A percentile compares a stretch with the other conserved stretches of the same genome.
Conservation (phyloP, 2,797 vertebrate species). For the Hyperoplus lanceolatus region DNA sequence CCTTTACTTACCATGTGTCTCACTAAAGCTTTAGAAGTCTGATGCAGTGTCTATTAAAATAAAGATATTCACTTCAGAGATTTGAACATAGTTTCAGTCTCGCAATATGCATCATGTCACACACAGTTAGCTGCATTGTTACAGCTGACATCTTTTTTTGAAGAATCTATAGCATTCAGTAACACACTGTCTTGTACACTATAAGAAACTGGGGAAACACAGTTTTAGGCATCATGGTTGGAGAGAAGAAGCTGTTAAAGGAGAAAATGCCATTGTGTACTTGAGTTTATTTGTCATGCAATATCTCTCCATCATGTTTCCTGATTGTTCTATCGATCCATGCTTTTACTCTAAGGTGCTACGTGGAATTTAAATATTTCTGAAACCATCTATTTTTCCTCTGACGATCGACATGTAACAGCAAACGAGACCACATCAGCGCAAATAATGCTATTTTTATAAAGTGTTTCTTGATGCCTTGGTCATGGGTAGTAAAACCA, state of each 20-base stretch:
- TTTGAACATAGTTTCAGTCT: conserved; percentile 25
- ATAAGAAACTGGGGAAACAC: conserved; percentile 5
- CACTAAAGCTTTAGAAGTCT: conserved; percentile 42
- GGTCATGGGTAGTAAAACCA: too few species aligned
- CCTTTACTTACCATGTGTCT: conserved; percentile 30
- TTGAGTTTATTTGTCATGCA: too few species aligned
- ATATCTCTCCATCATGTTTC: not conserved
- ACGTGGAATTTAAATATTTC: too few species aligned
- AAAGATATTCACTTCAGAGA: conserved; percentile 40
- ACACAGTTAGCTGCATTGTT: not conserved
- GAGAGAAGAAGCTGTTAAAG: not conserved
- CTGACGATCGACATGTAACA: too few species aligned
- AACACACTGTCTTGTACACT: conserved; percentile 1
- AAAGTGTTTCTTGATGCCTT: too few species aligned
- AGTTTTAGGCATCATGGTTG: not conserved
- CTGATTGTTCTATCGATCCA: too few species aligned
- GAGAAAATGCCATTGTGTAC: not conserved
- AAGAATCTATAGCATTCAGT: conserved; percentile 5
- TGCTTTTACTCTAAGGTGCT: too few species aligned
- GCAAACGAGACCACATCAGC: too few species aligned
- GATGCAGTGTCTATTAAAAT: conserved; percentile 11
- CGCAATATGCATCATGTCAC: conserved; percentile 17
- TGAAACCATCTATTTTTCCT: too few species aligned
- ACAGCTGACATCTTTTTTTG: conserved; percentile 19
- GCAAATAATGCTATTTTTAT: too few species aligned